Percentiles rank a stretch among this genome's conserved stretches.
Conservation (phyloP, 2,797 vertebrate species). For the Enteromius viviparus region DNA sequence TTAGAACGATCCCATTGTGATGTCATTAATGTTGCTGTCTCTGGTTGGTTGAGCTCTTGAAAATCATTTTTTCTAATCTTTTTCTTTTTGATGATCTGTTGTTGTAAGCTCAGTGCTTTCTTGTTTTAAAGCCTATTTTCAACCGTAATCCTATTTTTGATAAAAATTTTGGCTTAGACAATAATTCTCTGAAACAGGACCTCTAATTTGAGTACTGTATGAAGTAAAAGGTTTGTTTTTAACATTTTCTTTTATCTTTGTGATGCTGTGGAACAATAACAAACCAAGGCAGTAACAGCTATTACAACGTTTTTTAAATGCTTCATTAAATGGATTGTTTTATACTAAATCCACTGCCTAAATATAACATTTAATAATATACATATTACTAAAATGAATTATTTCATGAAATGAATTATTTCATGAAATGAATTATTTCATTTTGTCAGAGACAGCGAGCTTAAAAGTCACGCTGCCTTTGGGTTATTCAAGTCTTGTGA, state of each 20-base stretch:
- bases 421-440: conserved; percentile 34
- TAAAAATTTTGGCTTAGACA: conserved; percentile 1
- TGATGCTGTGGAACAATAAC: not conserved
- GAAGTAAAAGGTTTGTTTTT: not conserved
- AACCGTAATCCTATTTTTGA: conserved; percentile 1
- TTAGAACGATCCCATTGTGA: conserved; percentile 25
- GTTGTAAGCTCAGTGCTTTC: not conserved
- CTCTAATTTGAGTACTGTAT: not conserved
- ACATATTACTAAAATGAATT: conserved; percentile 26
- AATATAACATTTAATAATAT: not conserved
- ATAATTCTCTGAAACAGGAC: not conserved
- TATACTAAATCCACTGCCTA: not conserved
- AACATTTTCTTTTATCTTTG: not conserved
- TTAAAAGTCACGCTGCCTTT: conserved; percentile 49
- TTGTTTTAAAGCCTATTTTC: conserved; percentile 14
- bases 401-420: conserved; percentile 30
- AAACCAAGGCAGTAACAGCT: not conserved
- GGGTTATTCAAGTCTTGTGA: conserved; percentile 45
- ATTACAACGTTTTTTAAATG: not conserved
- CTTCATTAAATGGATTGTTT: not conserved
- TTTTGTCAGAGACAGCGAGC: conserved; percentile 29
- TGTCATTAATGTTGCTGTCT: conserved; percentile 19
- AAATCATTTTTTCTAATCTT: conserved; percentile 3
- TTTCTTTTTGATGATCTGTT: conserved; percentile 16
- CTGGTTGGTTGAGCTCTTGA: conserved; percentile 4